These are phyloP conservation scores for Conopomorpha cramerella DNA, from an alignment of 1,140 invertebrate species.

Conservation along the genomic window DNA sequence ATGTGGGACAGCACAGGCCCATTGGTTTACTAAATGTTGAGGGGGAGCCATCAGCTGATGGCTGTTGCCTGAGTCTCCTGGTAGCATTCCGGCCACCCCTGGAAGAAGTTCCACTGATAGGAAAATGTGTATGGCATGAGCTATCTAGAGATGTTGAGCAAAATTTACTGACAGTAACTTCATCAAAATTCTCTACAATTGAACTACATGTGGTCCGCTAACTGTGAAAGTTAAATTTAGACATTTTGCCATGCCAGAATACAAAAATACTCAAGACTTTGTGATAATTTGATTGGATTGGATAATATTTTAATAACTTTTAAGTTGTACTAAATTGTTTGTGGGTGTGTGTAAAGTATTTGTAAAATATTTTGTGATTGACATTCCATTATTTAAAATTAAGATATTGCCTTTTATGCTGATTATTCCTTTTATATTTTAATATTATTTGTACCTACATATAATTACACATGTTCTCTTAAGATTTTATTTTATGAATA, in stretches of 20 bases:
- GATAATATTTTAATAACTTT: no score
- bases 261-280: slow-evolving; percentile 6
- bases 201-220: slow-evolving; percentile 81
- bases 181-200: slow-evolving; percentile 76
- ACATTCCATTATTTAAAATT: no score
- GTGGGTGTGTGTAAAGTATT: no score
- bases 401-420: no score
- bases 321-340: no score
- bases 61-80: slow-evolving; percentile 80
- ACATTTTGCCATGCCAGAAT: no score
- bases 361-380: no score
- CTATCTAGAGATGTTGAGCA: slow-evolving; percentile 72
- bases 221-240: slow-evolving; percentile 2
- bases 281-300: no score
- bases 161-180: slow-evolving; percentile 67
- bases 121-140: slow-evolving; percentile 89
- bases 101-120: slow-evolving; percentile 82
- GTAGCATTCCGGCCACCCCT: slow-evolving; percentile 84
- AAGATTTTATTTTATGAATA: no score
- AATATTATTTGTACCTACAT: no score
- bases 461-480: no score
- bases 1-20: slow-evolving; percentile 82
- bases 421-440: no score
- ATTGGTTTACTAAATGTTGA: slow-evolving; percentile 79
- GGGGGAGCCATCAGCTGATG: slow-evolving; percentile 68